Evolutionary conservation across 2,113 vertebrate genomes (phyloP).

Genomic region (Sphaerodactylus townsendi): DNA sequence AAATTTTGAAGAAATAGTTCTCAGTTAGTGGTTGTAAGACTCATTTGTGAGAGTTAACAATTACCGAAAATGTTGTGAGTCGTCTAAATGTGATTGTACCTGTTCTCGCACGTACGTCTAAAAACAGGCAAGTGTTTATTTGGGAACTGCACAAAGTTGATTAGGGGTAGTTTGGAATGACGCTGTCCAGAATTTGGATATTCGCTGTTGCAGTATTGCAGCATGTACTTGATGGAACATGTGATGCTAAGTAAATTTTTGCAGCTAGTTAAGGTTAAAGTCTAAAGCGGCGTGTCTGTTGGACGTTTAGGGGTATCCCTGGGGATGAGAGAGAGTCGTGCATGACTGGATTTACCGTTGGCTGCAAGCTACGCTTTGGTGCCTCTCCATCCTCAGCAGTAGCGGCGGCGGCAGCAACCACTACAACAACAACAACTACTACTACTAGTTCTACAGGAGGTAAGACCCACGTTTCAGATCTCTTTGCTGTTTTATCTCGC

Average conservation of each 20-base stretch:
- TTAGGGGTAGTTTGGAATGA: background rate
- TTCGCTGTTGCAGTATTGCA: background rate
- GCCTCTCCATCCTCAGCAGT: slow-evolving; percentile 76
- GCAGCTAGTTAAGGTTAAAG: background rate
- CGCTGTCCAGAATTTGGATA: background rate
- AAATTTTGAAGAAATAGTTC: too few relatives aligned
- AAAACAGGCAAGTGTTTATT: background rate
- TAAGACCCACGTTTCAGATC: slow-evolving; percentile 38
- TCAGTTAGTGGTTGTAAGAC: background rate
- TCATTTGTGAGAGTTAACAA: background rate
- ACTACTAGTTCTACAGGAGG: slow-evolving; percentile 75
- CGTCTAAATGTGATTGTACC: background rate
- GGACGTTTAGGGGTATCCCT: slow-evolving; percentile 88
- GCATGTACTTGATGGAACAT: background rate
- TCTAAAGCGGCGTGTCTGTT: slow-evolving; percentile 35
- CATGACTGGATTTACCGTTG: too few relatives aligned
- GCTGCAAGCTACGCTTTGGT: too few relatives aligned
- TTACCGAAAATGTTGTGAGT: too few relatives aligned
- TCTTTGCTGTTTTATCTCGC: background rate
- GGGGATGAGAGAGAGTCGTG: slow-evolving; percentile 81
- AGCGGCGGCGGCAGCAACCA: slow-evolving; percentile 71
- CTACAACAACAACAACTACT: slow-evolving; percentile 53
- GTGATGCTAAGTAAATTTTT: background rate
- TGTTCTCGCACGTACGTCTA: background rate
- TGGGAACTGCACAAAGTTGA: background rate